Evolutionary conservation across 2,797 vertebrate species (phyloP).

Genomic region (Oreochromis grahami): DNA sequence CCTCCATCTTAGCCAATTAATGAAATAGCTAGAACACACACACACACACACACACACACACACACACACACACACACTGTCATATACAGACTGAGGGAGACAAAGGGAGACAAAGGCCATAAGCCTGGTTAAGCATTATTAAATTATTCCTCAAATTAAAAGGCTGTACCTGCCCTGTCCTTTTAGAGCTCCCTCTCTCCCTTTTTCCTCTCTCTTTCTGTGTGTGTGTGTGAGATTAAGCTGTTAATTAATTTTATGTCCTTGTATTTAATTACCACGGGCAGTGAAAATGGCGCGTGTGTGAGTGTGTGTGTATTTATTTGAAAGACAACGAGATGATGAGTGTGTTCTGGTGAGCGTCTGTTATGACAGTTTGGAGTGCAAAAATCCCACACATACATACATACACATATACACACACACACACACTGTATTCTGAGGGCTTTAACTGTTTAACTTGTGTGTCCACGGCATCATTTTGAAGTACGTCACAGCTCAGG

Average conservation of each 20-base stretch:
- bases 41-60: constrained; percentile 3
- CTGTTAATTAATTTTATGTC: constrained; percentile 72
- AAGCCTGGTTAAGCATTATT: constrained; percentile 59
- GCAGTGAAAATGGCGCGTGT: constrained; percentile 39
- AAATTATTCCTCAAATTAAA: constrained; percentile 69
- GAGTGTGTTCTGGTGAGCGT: neutral
- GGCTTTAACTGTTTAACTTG: neutral
- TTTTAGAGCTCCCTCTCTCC: neutral
- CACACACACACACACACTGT: neutral
- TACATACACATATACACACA: fast-evolving
- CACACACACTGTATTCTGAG: neutral
- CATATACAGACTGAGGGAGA: neutral
- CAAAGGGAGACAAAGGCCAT: constrained; percentile 27
- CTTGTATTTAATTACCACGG: constrained; percentile 68
- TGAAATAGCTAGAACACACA: constrained; percentile 41
- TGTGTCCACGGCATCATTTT: neutral
- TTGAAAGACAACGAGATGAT: neutral
- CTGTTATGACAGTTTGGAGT: neutral
- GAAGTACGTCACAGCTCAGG: neutral
- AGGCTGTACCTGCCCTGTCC: constrained; percentile 51
- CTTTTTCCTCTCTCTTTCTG: neutral
- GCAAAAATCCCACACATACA: neutral
- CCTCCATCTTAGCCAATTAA: constrained; percentile 58
- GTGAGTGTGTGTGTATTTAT: neutral
- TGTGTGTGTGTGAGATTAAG: constrained; percentile 31